phyloP scores from a whole-genome alignment of 2,113 vertebrate species.

The Probosciger aterrimus region DNA sequence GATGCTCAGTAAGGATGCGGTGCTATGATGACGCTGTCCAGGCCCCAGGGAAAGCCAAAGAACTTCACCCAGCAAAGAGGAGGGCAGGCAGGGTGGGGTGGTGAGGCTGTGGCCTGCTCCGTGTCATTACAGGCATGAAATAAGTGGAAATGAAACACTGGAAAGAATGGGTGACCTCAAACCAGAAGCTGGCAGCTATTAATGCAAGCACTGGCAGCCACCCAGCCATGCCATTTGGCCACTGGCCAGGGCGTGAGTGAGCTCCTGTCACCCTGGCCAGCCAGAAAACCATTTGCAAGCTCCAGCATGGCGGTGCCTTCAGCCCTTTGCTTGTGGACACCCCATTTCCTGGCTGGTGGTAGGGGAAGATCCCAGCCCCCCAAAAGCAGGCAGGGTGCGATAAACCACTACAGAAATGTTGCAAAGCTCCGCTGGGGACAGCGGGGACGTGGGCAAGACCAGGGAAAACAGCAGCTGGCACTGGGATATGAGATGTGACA shows the following conservation, averaged over 20 bases:
- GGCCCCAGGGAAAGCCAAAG: background rate
- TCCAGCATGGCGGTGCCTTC: accelerated
- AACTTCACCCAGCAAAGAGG: accelerated
- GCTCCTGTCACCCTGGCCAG: background rate
- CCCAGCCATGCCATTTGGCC: constrained; percentile 43
- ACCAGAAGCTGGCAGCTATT: constrained; percentile 25
- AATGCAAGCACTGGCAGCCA: background rate
- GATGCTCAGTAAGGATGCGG: accelerated
- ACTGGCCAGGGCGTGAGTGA: background rate
- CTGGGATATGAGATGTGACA: background rate
- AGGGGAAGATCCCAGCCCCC: background rate
- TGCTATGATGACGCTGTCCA: accelerated
- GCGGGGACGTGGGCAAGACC: background rate
- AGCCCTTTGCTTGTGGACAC: accelerated
- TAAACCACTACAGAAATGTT: accelerated
- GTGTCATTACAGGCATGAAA: background rate
- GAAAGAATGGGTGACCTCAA: constrained; percentile 51
- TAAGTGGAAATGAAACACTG: constrained; percentile 22
- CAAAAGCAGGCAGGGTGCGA: background rate
- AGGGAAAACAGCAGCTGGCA: background rate
- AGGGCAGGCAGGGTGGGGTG: background rate
- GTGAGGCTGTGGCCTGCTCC: background rate
- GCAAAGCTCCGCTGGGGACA: background rate
- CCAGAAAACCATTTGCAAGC: background rate
- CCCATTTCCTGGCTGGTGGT: accelerated